Evolutionary conservation across 2,888 invertebrate species (phyloP), one percentile per base, ranked within the genome.

Genomic region (Busseola fusca): DNA sequence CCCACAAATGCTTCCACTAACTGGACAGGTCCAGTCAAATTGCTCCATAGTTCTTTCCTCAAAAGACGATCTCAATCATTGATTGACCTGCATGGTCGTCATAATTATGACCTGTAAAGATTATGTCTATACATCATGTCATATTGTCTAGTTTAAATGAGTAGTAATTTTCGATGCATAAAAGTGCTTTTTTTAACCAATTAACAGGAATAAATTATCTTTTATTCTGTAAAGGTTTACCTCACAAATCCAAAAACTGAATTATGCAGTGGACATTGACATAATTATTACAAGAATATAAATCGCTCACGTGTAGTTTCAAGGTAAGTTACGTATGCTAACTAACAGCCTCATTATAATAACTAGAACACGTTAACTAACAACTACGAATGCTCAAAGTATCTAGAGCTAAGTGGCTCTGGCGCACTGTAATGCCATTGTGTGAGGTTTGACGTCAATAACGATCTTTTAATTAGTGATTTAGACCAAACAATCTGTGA

Each of bases 251-350:
- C 10, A 48, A 40, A 50, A 50, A 27, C 3, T 21, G 4, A 27
- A 16, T 42, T 27, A 30, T 25, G 16, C 14, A 34, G 25, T 42
- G 40, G 7, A 34, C 52, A 70, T 18, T 34, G 1, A 42, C 27
- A 48, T 48, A n/a, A 48, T n/a, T 14, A 14, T 52, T 18, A 27
- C 18, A 52, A 64, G 34, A 62, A 52, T 62, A 40, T 57, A 62
- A 76, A 62, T n/a, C 16, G 42, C 21, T 62, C 71, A 50, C 76
- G 21, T 50, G 45, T 57, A 7, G 21, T 67, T 67, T 64, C 76
- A 76, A 76, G 78, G 68, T 60, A 50, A 68, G 68, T 67, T 18
- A 64, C 63, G 50, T 64, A 73, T 78, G 78, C 50, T 74, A 76
- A 67, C 48, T 67, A 60, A 68, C 54, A 37, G 21, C 7, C 45